A percentile compares a stretch with the other conserved stretches of the same genome.
These are phyloP conservation scores for Gambusia holbrooki DNA, from an alignment of 2,113 vertebrate species.

Conservation along the genomic window DNA sequence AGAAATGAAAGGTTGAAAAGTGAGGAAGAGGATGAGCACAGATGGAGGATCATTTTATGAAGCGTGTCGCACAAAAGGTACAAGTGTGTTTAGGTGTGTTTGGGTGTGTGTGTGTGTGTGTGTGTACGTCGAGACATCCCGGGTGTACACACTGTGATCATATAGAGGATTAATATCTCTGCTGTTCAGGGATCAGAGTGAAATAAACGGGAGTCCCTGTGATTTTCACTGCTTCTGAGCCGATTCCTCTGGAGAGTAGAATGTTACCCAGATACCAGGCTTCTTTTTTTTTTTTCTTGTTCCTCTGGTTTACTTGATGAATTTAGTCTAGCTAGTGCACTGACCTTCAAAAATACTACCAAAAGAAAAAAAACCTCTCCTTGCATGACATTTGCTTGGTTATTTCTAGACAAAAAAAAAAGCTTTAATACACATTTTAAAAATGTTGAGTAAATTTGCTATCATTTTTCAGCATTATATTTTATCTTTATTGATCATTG, in stretches of 20 bases:
- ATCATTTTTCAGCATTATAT: not conserved
- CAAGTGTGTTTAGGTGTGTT: not conserved
- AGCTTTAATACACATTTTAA: not conserved
- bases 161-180: conserved; percentile 49
- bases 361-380: not conserved
- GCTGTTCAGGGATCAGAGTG: conserved; percentile 39
- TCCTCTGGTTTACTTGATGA: not conserved
- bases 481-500: not conserved
- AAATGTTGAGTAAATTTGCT: not conserved
- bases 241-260: conserved; percentile 25
- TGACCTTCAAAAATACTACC: not conserved
- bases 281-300: not conserved
- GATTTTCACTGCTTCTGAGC: conserved; percentile 14
- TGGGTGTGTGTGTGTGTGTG: not conserved
- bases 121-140: not conserved
- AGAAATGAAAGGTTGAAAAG: conserved; percentile 42
- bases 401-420: not conserved
- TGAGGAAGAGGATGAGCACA: conserved; percentile 1
- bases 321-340: not conserved
- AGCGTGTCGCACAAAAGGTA: conserved; percentile 24
- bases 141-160: conserved; percentile 7
- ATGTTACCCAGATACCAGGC: conserved; percentile 17
- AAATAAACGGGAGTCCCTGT: conserved; percentile 42
- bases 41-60: conserved; percentile 12
- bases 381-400: not conserved